Conservation (phyloP, 2,888 invertebrate genomes). For the Dendrolimus pini region DNA sequence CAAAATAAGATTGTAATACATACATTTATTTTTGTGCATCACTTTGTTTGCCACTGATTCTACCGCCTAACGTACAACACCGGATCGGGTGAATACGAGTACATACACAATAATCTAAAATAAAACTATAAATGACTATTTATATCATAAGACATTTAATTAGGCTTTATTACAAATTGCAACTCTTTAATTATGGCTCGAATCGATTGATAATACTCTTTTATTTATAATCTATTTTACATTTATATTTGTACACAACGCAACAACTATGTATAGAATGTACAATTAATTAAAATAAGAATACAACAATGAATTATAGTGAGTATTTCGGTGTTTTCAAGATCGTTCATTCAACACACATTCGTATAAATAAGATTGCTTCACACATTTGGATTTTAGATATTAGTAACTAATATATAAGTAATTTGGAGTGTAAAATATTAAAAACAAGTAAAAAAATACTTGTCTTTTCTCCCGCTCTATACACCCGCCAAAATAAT, state of each 20-base stretch:
- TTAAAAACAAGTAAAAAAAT: no score
- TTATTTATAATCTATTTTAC: slow-evolving; percentile 28
- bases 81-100: slow-evolving; percentile 47
- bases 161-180: slow-evolving; percentile 56
- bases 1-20: slow-evolving; percentile 52
- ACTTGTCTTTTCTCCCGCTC: no score
- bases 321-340: slow-evolving; percentile 4
- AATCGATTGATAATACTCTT: slow-evolving; percentile 44
- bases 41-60: slow-evolving; percentile 55
- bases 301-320: slow-evolving; percentile 11
- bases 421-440: no score
- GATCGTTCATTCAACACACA: neutral
- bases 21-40: slow-evolving; percentile 65
- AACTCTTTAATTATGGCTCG: slow-evolving; percentile 56
- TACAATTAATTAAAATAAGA: slow-evolving; percentile 23
- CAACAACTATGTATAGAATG: slow-evolving; percentile 19
- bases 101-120: slow-evolving; percentile 37
- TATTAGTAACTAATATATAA: no score
- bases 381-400: no score
- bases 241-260: slow-evolving; percentile 32
- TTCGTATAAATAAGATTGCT: neutral
- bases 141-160: slow-evolving; percentile 70
- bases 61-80: slow-evolving; percentile 62
- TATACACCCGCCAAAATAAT: no score
- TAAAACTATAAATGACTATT: slow-evolving; percentile 38